These are phyloP conservation scores for Busseola fusca DNA, from an alignment of 2,888 invertebrate species.

Conservation along the genomic window DNA sequence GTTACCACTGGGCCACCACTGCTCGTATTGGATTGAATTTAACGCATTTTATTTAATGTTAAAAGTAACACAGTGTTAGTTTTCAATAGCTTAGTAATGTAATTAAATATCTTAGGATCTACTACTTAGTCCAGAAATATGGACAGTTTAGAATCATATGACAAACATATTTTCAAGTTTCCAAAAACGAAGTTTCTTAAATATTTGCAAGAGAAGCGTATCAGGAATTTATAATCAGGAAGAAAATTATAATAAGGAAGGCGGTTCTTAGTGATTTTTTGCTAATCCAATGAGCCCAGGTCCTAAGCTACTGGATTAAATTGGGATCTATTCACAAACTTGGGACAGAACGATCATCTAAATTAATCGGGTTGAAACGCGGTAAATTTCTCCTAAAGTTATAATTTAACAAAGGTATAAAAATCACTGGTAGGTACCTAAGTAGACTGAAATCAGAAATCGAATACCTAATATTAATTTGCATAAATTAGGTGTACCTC, in stretches of 20 bases:
- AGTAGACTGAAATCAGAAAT: not conserved
- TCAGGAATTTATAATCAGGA: no score
- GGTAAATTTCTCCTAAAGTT: conserved; percentile 20
- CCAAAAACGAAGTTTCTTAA: conserved; percentile 52
- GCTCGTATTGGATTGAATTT: no score
- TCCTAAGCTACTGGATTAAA: conserved; percentile 58
- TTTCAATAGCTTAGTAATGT: not conserved
- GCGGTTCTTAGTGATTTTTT: conserved; percentile 65
- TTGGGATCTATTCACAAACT: conserved; percentile 57
- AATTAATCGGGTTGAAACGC: conserved; percentile 70
- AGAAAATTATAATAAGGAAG: conserved; percentile 67
- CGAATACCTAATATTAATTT: not conserved
- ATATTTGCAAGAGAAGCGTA: conserved; percentile 66
- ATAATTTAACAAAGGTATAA: conserved; percentile 48
- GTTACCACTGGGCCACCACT: no score
- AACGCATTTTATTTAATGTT: no score
- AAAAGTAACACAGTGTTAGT: no score
- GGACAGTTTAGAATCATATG: not conserved
- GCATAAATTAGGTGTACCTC: no score
- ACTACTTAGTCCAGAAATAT: not conserved
- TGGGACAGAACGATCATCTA: conserved; percentile 66
- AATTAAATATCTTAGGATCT: not conserved
- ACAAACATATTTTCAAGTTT: not conserved
- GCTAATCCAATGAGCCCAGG: conserved; percentile 57
- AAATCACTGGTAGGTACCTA: not conserved